Evolutionary conservation across 92 coral and sea anemone species (phyloP), one percentile per base, ranked within the genome.

Genomic region (Scolanthus callimorphus): DNA sequence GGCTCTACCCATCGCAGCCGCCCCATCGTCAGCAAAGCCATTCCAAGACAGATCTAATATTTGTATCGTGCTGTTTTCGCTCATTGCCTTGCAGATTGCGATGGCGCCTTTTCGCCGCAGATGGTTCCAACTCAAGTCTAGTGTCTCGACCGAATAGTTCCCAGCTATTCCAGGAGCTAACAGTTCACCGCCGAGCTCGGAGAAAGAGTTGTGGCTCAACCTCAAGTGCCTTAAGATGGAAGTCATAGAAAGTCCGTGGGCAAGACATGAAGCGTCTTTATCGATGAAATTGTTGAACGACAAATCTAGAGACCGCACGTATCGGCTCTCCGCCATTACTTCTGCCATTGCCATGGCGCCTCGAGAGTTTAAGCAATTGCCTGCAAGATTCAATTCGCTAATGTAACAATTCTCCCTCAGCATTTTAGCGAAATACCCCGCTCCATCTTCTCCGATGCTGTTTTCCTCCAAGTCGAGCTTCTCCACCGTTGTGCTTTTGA

Each of bases 11-110:
- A 85, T 81, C 0, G 84, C 88, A 0, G 86, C 85, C 1, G 94
- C 88, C 9, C 73, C 97, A 9, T 81, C 95, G 27, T 90, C 97
- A 2, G 86, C 94, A 47, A 90, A 90, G 6, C 97, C 97, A 37
- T 90, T 90, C 97, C 97, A 85, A 11, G 94, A 76, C 66, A 90
- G 58, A 60, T 85, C 78, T 11, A 85, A 39, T 11, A 58, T 39
- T 24, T 59, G 68, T 4, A 90, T 59, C 2, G 90, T 53, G 55
- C 53, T 50, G 60, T 90, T 90, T 20, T 47, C 48, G 15, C 58
- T 73, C 80, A 90, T 66, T 6, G 86, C 83, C 28, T 73, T 76
- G 58, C 90, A 79, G 23, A 85, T 85, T 2, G 95, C 90, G 25
- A 74, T 57, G 20, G 97, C 89, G 2, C 95, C 95, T 61, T 63